Evolutionary conservation across 1,140 invertebrate species (phyloP).

Genomic region (Berghia stephanieae): DNA sequence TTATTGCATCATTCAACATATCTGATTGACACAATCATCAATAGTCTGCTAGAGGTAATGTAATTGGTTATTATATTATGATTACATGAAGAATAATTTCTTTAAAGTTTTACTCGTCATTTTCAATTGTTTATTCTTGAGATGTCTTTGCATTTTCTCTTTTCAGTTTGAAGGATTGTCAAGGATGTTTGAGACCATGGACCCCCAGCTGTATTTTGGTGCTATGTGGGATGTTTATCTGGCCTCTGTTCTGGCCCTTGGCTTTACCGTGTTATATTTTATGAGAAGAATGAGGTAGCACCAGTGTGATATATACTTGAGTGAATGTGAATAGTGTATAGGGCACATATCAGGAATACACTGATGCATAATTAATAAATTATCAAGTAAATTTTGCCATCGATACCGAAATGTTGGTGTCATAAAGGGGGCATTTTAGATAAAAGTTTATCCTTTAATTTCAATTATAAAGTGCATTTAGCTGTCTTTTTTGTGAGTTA

Average conservation of each 20-base stretch:
- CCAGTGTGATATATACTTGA: too few relatives aligned
- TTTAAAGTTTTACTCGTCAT: not conserved
- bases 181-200: conserved; percentile 70
- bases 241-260: conserved; percentile 82
- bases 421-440: too few relatives aligned
- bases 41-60: not conserved
- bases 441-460: too few relatives aligned
- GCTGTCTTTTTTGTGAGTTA: too few relatives aligned
- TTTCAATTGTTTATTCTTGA: not conserved
- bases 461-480: too few relatives aligned
- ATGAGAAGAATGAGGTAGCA: conserved; percentile 46
- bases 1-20: not conserved
- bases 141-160: conserved; percentile 34
- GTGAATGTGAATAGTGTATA: too few relatives aligned
- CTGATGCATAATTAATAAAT: too few relatives aligned
- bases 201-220: conserved; percentile 77
- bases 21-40: not conserved
- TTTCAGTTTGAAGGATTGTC: conserved; percentile 74
- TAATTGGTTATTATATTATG: not conserved
- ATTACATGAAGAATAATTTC: not conserved
- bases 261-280: conserved; percentile 78
- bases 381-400: too few relatives aligned
- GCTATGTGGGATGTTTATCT: conserved; percentile 95
- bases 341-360: too few relatives aligned
- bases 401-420: too few relatives aligned